Percentiles rank a stretch among this genome's conserved stretches.
Evolutionary conservation across 2,888 invertebrate species (phyloP).

Genomic region (Cephus runcator): DNA sequence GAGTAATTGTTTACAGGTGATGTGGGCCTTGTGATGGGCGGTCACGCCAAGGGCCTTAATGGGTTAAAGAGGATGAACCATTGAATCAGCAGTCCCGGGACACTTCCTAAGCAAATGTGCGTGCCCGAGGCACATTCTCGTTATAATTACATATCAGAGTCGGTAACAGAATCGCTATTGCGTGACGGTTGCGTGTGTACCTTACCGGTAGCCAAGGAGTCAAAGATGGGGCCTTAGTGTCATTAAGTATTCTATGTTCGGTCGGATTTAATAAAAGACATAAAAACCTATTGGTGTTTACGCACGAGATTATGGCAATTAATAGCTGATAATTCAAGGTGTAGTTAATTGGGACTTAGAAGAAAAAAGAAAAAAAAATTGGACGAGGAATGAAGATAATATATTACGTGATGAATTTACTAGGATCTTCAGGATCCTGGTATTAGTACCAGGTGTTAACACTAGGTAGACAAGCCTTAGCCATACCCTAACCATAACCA

Average conservation of each 20-base stretch:
- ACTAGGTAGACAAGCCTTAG: background rate
- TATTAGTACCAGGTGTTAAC: background rate
- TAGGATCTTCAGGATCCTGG: background rate
- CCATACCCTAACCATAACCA: background rate
- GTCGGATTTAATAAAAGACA: background rate
- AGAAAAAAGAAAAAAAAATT: background rate
- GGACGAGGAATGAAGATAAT: background rate
- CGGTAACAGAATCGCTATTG: constrained; percentile 52
- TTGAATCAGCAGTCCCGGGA: background rate
- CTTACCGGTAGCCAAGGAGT: constrained; percentile 27
- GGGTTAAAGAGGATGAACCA: background rate
- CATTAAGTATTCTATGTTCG: background rate
- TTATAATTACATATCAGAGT: constrained; percentile 52
- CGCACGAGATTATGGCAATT: background rate
- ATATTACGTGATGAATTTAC: background rate
- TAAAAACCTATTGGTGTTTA: background rate
- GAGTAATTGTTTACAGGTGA: background rate
- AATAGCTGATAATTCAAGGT: background rate
- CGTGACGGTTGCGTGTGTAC: constrained; percentile 44
- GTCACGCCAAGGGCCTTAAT: constrained; percentile 1
- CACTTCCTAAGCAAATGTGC: constrained; percentile 34
- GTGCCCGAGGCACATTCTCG: constrained; percentile 55
- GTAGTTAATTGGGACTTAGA: background rate
- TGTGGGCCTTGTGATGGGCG: background rate
- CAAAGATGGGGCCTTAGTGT: background rate